A percentile compares a stretch with the other conserved stretches of the same genome.
phyloP scores from a whole-genome alignment of 2,888 invertebrate genomes.

The Stegophylla sp. region DNA sequence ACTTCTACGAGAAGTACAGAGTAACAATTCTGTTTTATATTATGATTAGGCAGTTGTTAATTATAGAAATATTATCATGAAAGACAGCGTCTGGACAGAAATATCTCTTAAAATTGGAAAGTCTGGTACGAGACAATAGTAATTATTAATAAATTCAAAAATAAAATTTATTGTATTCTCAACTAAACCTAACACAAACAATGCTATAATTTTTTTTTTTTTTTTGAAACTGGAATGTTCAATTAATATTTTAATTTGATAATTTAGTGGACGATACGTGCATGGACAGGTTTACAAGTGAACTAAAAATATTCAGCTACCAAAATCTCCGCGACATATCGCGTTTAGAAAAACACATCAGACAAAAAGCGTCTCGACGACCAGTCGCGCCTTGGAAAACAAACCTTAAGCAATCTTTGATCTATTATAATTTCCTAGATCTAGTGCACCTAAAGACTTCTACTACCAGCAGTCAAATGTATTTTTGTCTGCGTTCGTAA shows the following conservation, averaged over 20 bases:
- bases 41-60: background rate
- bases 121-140: background rate
- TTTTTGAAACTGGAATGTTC: background rate
- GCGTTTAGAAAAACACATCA: too few relatives aligned
- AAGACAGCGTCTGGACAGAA: background rate
- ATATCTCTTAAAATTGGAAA: constrained; percentile 7
- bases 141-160: background rate
- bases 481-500: too few relatives aligned
- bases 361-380: too few relatives aligned
- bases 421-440: too few relatives aligned
- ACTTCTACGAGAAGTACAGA: background rate
- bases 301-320: too few relatives aligned
- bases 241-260: background rate
- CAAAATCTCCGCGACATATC: background rate
- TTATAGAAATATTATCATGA: background rate
- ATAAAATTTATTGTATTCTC: background rate
- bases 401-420: too few relatives aligned
- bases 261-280: background rate
- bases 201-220: background rate
- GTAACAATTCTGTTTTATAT: background rate
- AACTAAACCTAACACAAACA: background rate
- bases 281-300: background rate
- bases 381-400: constrained; percentile 15
- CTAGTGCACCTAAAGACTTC: too few relatives aligned
- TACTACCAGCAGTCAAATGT: too few relatives aligned